Base-by-base conservation (phyloP, 2,797 vertebrate genomes). In the Columba guinea region DNA sequence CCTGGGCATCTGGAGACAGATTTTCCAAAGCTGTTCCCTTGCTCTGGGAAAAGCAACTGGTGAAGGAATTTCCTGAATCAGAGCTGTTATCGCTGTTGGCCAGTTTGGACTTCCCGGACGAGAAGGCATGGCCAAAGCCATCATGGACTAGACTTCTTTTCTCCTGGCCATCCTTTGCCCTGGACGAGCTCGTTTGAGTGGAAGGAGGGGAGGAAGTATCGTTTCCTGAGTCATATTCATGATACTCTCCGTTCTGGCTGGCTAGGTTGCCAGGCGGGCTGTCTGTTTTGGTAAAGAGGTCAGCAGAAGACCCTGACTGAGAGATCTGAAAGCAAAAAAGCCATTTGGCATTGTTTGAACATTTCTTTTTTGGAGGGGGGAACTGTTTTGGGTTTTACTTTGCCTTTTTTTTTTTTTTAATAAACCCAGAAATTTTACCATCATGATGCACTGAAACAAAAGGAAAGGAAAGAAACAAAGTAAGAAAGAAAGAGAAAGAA, bases 11-110 rank as follows among this genome's bases (percentile, higher is more conserved):
- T 60, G 97, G 98, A 95, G 98, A 96, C 94, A 98, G 93, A 67
- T 97, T 98, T 93, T 99, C 98, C 90, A 97, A 88, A 71, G 96
- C 73, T 32, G 97, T 95, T 44, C 98, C 98, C 97, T 99, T 99
- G 97, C 98, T 98, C 92, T 98, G 98, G 87, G 99, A 99, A 53
- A 98, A 98, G 93, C 99, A 99, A 98, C 99, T 99, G 96, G 98
- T 99, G 96, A 99, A 98, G 75, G 99, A 99, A 97, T 99, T 99
- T 92, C 99, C 99, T 94, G 99, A 99, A 98, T 99, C 99, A 4
- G 99, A 99, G 91, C 97, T 98, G 92, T 98, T 99, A 97, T 98
- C 99, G 20, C 98, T 98, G 94, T 98, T 97, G 81, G 98, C 96
- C 95, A 98, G 98, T 96, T 97, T 98, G 65, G 97, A 97, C 97